Conservation (phyloP, 2,888 invertebrate genomes). For the Mantis religiosa region DNA sequence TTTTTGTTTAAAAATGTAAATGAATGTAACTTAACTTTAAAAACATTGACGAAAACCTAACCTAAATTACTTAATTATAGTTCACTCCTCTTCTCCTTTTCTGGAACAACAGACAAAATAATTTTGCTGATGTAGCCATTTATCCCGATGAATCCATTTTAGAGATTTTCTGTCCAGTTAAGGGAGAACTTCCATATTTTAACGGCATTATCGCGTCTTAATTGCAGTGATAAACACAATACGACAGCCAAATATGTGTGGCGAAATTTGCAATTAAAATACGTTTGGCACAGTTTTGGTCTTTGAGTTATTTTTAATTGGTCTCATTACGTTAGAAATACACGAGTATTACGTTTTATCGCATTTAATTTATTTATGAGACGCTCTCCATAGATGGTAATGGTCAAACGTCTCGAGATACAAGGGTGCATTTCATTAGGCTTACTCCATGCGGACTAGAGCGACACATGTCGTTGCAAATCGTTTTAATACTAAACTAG, state of each 20-base stretch:
- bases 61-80: no score
- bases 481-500: background rate
- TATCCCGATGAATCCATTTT: no score
- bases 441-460: background rate
- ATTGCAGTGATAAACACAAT: background rate
- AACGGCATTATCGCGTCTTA: background rate
- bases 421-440: conserved; percentile 5
- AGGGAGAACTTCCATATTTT: no score
- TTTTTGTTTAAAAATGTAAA: no score
- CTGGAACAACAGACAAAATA: no score
- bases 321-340: background rate
- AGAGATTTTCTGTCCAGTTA: no score
- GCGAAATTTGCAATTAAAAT: background rate
- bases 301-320: conserved; percentile 14
- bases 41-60: no score
- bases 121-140: no score
- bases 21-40: no score
- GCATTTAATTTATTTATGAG: conserved; percentile 1
- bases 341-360: background rate
- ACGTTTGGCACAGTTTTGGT: background rate
- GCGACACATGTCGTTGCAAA: background rate
- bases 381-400: background rate
- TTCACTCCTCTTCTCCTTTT: no score
- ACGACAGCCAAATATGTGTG: background rate
- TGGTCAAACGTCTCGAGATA: background rate